Percentiles rank a stretch among this genome's conserved stretches.
Conservation (phyloP, 2,888 invertebrate genomes). For the Cheilosia urbana region DNA sequence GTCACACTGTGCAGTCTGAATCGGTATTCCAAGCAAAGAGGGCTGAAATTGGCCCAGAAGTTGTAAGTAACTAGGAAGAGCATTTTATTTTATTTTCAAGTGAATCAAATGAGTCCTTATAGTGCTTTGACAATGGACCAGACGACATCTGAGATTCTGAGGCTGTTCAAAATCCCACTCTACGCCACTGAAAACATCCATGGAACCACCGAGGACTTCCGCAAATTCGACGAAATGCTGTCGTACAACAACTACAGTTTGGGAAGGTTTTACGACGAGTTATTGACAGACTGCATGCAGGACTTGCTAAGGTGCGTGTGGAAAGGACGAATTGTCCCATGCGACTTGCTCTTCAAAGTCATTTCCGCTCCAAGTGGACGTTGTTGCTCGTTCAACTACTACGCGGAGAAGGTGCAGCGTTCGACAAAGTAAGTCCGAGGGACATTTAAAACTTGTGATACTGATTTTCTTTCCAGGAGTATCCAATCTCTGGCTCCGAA, state of each 20-base stretch:
- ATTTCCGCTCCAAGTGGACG: slow-evolving; percentile 84
- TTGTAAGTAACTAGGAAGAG: slow-evolving; percentile 80
- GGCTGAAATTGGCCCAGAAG: slow-evolving; percentile 79
- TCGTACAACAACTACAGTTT: slow-evolving; percentile 77
- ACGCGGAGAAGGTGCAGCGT: slow-evolving; percentile 82
- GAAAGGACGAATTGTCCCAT: slow-evolving; percentile 85
- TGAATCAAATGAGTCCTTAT: background rate
- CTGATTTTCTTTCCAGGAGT: slow-evolving; percentile 41
- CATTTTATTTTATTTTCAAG: no score
- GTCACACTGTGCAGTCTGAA: slow-evolving; percentile 85
- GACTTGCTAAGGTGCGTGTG: slow-evolving; percentile 86
- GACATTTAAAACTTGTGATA: background rate
- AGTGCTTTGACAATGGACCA: slow-evolving; percentile 18
- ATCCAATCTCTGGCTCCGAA: slow-evolving; percentile 77
- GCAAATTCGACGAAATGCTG: slow-evolving; percentile 75
- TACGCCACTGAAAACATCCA: slow-evolving; percentile 73
- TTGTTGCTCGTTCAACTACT: slow-evolving; percentile 88
- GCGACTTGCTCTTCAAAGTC: slow-evolving; percentile 85
- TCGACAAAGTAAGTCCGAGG: slow-evolving; percentile 69
- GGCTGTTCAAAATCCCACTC: slow-evolving; percentile 76
- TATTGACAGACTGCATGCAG: slow-evolving; percentile 85
- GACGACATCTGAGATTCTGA: slow-evolving; percentile 39
- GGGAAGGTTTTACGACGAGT: slow-evolving; percentile 74
- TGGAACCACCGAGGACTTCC: slow-evolving; percentile 62
- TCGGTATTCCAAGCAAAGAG: slow-evolving; percentile 83